Conservation (phyloP, 2,797 vertebrate genomes). For the Dipus sagitta region DNA sequence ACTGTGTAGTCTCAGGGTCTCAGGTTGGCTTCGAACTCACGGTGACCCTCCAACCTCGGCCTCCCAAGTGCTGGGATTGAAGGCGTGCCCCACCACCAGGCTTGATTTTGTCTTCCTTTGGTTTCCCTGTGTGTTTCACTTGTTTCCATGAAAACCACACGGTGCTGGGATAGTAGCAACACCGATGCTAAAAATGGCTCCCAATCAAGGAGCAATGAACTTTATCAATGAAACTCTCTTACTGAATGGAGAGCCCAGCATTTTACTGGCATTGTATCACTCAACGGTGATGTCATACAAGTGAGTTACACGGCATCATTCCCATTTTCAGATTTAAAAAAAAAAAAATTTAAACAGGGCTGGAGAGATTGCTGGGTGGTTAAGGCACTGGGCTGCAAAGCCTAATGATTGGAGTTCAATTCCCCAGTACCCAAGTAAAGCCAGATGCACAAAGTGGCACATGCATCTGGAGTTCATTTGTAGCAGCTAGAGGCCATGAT, state of each 20-base stretch:
- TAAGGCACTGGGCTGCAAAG: too few species aligned
- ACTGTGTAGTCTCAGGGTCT: too few species aligned
- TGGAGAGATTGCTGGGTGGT: too few species aligned
- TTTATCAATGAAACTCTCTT: background rate
- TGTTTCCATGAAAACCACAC: background rate
- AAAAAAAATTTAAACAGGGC: slow-evolving; percentile 1
- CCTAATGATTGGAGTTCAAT: too few species aligned
- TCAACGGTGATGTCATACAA: background rate
- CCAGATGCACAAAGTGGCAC: too few species aligned
- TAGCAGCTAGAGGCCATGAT: too few species aligned
- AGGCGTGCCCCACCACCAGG: too few species aligned
- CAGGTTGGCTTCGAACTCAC: too few species aligned
- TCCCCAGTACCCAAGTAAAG: too few species aligned
- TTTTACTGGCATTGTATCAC: background rate
- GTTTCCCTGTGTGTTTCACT: slow-evolving; percentile 12
- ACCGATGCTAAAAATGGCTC: background rate
- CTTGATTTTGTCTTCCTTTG: background rate
- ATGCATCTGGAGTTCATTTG: too few species aligned
- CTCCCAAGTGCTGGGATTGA: too few species aligned
- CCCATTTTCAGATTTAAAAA: slow-evolving; percentile 46
- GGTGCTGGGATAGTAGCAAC: background rate
- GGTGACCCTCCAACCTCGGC: too few species aligned
- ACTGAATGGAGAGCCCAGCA: background rate
- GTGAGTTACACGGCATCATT: background rate
- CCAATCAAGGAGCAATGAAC: slow-evolving; percentile 25